A percentile compares a stretch with the other conserved stretches of the same genome.
Evolutionary conservation across 1,140 invertebrate species (phyloP).

Genomic region (Drosophila eugracilis): DNA sequence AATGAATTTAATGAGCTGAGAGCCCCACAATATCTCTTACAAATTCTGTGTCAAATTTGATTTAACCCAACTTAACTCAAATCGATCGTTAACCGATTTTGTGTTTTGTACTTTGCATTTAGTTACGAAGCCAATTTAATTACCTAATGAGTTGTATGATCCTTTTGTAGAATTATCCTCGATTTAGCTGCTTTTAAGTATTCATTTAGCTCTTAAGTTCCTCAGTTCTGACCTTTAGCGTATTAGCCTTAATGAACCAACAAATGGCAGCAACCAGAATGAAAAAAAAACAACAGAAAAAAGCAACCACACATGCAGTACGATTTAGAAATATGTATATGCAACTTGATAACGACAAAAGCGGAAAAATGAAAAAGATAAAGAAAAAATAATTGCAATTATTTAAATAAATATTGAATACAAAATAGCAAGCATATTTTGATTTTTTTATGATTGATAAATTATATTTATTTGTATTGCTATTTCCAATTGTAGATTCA

Average conservation of each 20-base stretch:
- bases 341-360: constrained; percentile 28
- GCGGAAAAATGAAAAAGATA: constrained; percentile 34
- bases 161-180: constrained; percentile 21
- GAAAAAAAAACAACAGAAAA: constrained; percentile 15
- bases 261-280: constrained; percentile 34
- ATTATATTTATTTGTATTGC: not conserved
- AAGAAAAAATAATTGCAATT: constrained; percentile 67
- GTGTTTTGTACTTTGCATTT: constrained; percentile 34
- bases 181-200: constrained; percentile 59
- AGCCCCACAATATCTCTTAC: constrained; percentile 10
- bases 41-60: constrained; percentile 35
- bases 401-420: constrained; percentile 82
- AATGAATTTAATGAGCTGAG: constrained; percentile 67
- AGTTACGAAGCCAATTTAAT: constrained; percentile 20
- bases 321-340: constrained; percentile 45
- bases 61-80: constrained; percentile 26
- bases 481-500: not conserved
- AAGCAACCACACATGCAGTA: constrained; percentile 25
- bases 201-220: constrained; percentile 65
- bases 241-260: constrained; percentile 50
- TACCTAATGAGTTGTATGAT: constrained; percentile 4
- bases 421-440: constrained; percentile 32
- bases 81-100: constrained; percentile 16
- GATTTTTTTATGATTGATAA: too few species aligned
- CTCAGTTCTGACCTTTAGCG: constrained; percentile 40